Evolutionary conservation across 2,888 invertebrate species (phyloP).

Genomic region (Allygus modestus): DNA sequence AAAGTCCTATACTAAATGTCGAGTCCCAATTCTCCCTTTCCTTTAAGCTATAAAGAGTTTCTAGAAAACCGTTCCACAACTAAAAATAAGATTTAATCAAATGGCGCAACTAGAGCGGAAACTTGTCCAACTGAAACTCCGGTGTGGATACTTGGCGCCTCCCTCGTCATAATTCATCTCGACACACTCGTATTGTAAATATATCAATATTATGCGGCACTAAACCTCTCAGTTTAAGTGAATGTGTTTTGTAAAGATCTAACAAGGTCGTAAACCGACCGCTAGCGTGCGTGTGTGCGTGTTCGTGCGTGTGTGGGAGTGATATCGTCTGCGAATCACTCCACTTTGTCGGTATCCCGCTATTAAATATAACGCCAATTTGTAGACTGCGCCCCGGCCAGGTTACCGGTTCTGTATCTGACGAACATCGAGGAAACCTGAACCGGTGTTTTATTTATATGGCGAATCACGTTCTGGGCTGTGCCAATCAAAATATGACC

Average conservation of each 20-base stretch:
- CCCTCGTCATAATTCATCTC: constrained; percentile 7
- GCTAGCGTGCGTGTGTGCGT: neutral
- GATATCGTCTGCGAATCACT: constrained; percentile 28
- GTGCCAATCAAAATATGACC: constrained; percentile 50
- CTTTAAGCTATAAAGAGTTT: no score
- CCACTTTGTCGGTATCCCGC: constrained; percentile 47
- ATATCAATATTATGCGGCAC: constrained; percentile 47
- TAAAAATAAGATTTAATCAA: neutral
- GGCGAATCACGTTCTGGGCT: constrained; percentile 6
- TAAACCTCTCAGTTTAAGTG: constrained; percentile 51
- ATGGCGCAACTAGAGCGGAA: neutral
- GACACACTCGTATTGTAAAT: constrained; percentile 47
- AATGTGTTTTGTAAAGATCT: constrained; percentile 51
- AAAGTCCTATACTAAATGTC: no score
- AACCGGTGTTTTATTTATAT: constrained; percentile 34
- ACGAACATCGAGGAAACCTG: constrained; percentile 38
- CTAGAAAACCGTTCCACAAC: no score
- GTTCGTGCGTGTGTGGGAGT: constrained; percentile 47
- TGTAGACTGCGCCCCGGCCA: neutral
- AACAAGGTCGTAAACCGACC: constrained; percentile 37
- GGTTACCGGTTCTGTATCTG: constrained; percentile 44
- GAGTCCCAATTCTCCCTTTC: no score
- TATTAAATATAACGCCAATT: constrained; percentile 40
- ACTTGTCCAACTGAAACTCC: neutral
- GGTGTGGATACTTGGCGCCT: neutral